Percentiles rank a stretch among this genome's conserved stretches.
phyloP scores from a whole-genome alignment of 2,888 invertebrate species.

The Drosophila borealis region DNA sequence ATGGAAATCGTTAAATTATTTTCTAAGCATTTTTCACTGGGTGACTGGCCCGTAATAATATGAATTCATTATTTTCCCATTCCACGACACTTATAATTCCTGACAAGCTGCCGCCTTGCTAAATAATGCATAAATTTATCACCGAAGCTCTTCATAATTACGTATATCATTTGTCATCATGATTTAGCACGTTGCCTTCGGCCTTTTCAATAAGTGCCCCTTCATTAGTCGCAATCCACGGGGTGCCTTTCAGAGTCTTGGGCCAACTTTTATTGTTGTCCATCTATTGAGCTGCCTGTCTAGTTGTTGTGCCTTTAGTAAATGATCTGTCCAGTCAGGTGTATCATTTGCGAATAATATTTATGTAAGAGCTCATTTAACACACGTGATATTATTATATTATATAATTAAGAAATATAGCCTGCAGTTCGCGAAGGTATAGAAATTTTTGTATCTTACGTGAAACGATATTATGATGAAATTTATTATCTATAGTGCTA shows the following conservation, averaged over 20 bases:
- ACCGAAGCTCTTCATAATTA: conserved; percentile 41
- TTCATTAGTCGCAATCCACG: conserved; percentile 46
- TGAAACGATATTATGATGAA: too few species aligned
- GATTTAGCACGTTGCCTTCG: conserved; percentile 45
- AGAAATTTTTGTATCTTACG: too few species aligned
- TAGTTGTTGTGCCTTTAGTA: conserved; percentile 6
- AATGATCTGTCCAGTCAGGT: conserved; percentile 12
- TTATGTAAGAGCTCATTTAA: not conserved
- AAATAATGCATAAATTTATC: conserved; percentile 49
- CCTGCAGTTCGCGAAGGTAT: too few species aligned
- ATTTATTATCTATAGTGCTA: too few species aligned
- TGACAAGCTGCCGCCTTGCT: conserved; percentile 17
- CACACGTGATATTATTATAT: too few species aligned
- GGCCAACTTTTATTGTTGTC: not conserved
- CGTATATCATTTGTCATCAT: conserved; percentile 55
- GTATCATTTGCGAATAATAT: not conserved
- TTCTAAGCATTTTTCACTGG: not conserved
- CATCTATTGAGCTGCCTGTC: not conserved
- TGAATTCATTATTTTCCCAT: conserved; percentile 25
- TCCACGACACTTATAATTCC: conserved; percentile 15
- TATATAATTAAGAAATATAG: too few species aligned
- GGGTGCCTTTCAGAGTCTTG: conserved; percentile 14
- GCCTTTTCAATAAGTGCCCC: conserved; percentile 47
- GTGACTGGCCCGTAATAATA: not conserved
- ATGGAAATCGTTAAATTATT: not conserved